phyloP scores from a whole-genome alignment of 2,888 invertebrate species.

The Troilus luridus region DNA sequence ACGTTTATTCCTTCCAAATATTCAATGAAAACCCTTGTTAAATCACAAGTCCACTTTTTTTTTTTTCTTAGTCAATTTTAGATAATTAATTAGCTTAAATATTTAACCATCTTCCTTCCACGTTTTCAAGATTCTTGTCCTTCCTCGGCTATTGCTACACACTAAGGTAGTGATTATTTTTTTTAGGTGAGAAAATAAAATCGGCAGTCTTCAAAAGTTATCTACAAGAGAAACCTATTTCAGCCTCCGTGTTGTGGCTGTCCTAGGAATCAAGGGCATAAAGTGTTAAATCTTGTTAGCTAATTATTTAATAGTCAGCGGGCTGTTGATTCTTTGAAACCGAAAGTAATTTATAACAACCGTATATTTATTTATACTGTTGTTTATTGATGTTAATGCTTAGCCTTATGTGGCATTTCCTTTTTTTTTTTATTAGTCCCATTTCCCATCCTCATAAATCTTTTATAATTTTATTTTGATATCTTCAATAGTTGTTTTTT shows the following conservation, averaged over 20 bases:
- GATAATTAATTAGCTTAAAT: background rate
- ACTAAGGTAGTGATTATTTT: background rate
- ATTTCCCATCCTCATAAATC: too few relatives aligned
- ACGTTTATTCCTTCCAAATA: too few relatives aligned
- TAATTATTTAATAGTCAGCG: background rate
- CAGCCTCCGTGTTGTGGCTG: background rate
- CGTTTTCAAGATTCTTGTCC: background rate
- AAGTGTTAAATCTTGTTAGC: slow-evolving; percentile 8
- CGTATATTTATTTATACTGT: background rate
- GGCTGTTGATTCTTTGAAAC: background rate
- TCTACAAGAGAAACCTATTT: slow-evolving; percentile 30
- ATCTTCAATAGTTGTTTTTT: too few relatives aligned
- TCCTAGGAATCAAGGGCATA: background rate
- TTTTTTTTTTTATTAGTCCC: too few relatives aligned
- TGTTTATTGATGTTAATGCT: background rate
- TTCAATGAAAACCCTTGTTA: too few relatives aligned
- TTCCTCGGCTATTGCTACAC: background rate
- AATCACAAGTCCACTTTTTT: too few relatives aligned
- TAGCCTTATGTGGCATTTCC: background rate
- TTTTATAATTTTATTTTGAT: too few relatives aligned
- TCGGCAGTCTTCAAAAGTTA: background rate
- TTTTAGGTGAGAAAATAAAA: background rate
- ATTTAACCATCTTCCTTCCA: background rate
- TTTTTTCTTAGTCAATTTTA: background rate
- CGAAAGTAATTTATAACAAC: background rate